Conservation (phyloP, 2,888 invertebrate genomes). For the Agonum fuliginosum region DNA sequence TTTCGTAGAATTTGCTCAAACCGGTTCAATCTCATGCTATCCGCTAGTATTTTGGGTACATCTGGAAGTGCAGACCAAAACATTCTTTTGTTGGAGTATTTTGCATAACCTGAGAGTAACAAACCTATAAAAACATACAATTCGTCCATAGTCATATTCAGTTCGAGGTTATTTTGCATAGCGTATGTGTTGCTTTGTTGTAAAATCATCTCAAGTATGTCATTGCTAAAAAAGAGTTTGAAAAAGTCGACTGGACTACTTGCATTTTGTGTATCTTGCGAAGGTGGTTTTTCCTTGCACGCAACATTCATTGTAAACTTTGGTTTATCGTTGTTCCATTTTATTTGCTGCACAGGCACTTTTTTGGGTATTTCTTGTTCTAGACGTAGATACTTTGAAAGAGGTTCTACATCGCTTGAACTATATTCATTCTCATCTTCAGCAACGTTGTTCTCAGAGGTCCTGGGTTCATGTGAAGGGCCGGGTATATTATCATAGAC, state of each 20-base stretch:
- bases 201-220: constrained; percentile 18
- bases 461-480: constrained; percentile 32
- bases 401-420: no score
- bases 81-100: constrained; percentile 62
- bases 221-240: no score
- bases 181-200: constrained; percentile 10
- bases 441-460: constrained; percentile 17
- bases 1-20: no score
- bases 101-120: constrained; percentile 60
- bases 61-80: constrained; percentile 59
- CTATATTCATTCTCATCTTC: background rate
- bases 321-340: no score
- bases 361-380: no score
- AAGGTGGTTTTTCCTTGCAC: no score
- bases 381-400: no score
- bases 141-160: constrained; percentile 51
- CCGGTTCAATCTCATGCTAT: constrained; percentile 60
- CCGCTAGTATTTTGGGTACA: constrained; percentile 58
- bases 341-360: no score
- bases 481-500: constrained; percentile 18
- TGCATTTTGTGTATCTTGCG: no score
- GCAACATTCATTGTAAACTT: no score
- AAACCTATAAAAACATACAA: constrained; percentile 59
- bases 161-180: constrained; percentile 26
- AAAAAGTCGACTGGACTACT: no score